phyloP scores from a whole-genome alignment of 2,113 vertebrate species.

The Dunckerocampus dactyliophorus region DNA sequence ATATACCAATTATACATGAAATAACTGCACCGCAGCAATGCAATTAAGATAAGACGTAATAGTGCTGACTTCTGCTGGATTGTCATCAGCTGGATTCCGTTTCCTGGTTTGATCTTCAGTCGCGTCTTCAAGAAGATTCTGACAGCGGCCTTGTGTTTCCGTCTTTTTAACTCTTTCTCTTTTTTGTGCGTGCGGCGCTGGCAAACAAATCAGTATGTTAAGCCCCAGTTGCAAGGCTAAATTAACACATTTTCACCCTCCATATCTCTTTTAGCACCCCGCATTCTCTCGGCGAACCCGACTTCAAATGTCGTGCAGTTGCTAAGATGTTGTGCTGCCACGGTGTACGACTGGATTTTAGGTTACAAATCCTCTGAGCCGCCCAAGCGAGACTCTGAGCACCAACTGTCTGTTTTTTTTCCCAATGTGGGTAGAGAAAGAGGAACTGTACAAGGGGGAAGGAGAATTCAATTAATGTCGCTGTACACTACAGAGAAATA shows the following conservation, averaged over 20 bases:
- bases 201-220: slow-evolving; percentile 56
- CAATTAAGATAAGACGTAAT: slow-evolving; percentile 19
- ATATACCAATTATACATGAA: slow-evolving; percentile 7
- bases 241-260: slow-evolving; percentile 25
- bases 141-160: slow-evolving; percentile 12
- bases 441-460: slow-evolving; percentile 10
- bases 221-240: slow-evolving; percentile 50
- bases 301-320: slow-evolving; percentile 48
- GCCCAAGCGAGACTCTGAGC: slow-evolving; percentile 53
- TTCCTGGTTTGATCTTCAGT: slow-evolving; percentile 25
- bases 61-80: slow-evolving; percentile 11
- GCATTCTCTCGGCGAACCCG: slow-evolving; percentile 15
- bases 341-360: slow-evolving; percentile 58
- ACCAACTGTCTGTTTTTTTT: slow-evolving; percentile 29
- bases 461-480: slow-evolving; percentile 43
- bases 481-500: slow-evolving; percentile 24
- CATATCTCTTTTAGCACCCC: slow-evolving; percentile 4
- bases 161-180: slow-evolving; percentile 30
- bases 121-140: slow-evolving; percentile 5
- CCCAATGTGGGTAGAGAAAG: slow-evolving; percentile 12
- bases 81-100: slow-evolving; percentile 14
- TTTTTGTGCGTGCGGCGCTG: slow-evolving; percentile 15
- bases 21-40: slow-evolving; percentile 21
- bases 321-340: slow-evolving; percentile 48
- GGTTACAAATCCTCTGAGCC: slow-evolving; percentile 63